Evolutionary conservation across 2,888 invertebrate species (phyloP).

Genomic region (Rhingia rostrata): DNA sequence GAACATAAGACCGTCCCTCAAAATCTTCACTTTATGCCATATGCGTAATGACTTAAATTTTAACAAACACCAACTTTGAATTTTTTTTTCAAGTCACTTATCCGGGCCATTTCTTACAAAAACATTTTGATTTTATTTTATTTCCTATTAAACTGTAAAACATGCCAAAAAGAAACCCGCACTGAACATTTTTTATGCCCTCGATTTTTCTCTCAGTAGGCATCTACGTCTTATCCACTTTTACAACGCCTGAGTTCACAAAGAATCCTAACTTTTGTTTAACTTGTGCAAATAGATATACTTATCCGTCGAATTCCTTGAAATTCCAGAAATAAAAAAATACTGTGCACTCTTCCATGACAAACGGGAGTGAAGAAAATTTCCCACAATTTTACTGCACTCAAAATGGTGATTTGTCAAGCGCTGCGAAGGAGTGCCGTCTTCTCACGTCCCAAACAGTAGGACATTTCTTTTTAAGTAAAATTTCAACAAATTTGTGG

Average conservation of each 20-base stretch:
- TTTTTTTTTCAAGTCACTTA: no score
- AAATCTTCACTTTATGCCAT: no score
- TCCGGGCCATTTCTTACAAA: no score
- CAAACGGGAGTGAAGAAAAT: conserved; percentile 39
- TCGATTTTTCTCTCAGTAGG: no score
- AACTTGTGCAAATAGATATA: conserved; percentile 32
- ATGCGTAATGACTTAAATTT: no score
- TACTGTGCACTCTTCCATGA: conserved; percentile 51
- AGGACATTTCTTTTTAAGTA: conserved; percentile 29
- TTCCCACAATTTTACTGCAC: conserved; percentile 57
- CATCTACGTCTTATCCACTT: not conserved
- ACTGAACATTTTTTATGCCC: no score
- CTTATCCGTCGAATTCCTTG: conserved; percentile 4
- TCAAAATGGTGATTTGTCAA: conserved; percentile 54
- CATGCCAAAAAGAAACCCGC: no score
- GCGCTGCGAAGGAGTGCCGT: conserved; percentile 55
- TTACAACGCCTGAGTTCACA: conserved; percentile 30
- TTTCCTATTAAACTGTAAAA: no score
- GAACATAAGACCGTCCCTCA: no score
- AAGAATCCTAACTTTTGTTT: conserved; percentile 11
- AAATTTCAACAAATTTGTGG: conserved; percentile 49
- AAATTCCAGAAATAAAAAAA: conserved; percentile 30
- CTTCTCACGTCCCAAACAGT: conserved; percentile 14
- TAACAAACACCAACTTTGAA: no score
- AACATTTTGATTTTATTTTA: no score